phyloP scores from a whole-genome alignment of 1,140 invertebrate genomes.

The Limonius californicus region DNA sequence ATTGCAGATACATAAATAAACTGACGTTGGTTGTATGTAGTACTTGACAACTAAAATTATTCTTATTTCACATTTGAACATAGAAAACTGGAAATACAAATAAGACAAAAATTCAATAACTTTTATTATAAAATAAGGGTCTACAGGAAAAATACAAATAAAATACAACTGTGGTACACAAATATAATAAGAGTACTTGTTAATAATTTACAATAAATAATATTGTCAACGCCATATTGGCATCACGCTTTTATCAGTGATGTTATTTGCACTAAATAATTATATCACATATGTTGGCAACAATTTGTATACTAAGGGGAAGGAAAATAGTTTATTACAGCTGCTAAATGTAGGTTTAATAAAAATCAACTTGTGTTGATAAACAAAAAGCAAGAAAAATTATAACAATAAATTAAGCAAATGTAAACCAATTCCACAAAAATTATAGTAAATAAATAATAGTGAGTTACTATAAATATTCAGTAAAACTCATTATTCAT shows the following conservation, averaged over 20 bases:
- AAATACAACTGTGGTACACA: constrained; percentile 24
- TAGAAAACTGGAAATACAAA: no score
- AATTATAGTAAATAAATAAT: background rate
- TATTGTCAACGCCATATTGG: constrained; percentile 34
- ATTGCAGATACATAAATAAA: no score
- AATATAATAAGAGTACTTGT: constrained; percentile 32
- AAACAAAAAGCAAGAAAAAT: background rate
- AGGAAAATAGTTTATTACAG: constrained; percentile 10
- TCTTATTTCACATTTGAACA: no score
- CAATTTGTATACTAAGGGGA: constrained; percentile 14
- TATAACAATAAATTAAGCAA: no score
- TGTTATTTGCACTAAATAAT: constrained; percentile 30
- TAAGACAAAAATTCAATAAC: background rate
- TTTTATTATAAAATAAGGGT: constrained; percentile 3
- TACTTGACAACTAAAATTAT: no score
- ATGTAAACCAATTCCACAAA: no score
- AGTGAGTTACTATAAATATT: background rate
- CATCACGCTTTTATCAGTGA: constrained; percentile 27
- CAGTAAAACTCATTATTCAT: background rate
- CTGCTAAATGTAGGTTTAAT: no score
- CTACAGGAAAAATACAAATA: constrained; percentile 15
- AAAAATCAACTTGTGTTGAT: background rate
- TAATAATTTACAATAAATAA: constrained; percentile 44
- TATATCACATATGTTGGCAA: constrained; percentile 40
- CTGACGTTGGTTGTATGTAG: no score